Percentiles rank a stretch among this genome's conserved stretches.
phyloP scores from a whole-genome alignment of 2,888 invertebrate genomes.

The Mesorhabditis spiculigera region DNA sequence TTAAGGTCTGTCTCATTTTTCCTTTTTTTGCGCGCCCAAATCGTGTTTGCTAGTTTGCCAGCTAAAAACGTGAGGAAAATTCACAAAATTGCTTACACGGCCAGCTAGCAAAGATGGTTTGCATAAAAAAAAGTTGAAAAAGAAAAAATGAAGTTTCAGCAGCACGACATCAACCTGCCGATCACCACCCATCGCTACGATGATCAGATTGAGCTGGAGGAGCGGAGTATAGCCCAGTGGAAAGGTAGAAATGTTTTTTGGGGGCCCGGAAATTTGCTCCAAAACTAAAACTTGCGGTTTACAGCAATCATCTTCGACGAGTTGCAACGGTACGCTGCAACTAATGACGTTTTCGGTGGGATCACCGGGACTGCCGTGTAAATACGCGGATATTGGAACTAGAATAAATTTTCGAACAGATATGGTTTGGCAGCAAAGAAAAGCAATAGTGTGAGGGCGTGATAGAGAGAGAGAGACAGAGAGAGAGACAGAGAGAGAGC shows the following conservation, averaged over 20 bases:
- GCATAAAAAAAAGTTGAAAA: neutral
- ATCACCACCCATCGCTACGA: slow-evolving; percentile 4
- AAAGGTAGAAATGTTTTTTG: neutral
- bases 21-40: neutral
- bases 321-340: neutral
- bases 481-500: too few relatives aligned
- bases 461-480: too few relatives aligned
- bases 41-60: too few relatives aligned
- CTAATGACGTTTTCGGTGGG: neutral
- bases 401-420: too few relatives aligned
- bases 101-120: too few relatives aligned
- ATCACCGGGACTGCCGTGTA: neutral
- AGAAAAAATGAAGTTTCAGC: neutral
- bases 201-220: neutral
- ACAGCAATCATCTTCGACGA: neutral
- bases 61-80: too few relatives aligned
- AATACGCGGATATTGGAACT: neutral
- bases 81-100: neutral
- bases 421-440: too few relatives aligned
- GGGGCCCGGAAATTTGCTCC: neutral
- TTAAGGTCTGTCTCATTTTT: slow-evolving; percentile 69
- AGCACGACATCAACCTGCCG: slow-evolving; percentile 6
- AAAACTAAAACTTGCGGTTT: neutral
- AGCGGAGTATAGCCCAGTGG: slow-evolving; percentile 3
- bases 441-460: too few relatives aligned